These are phyloP conservation scores for Drosophila nr. medialis DNA, from an alignment of 2,888 invertebrate genomes.

Conservation along the genomic window DNA sequence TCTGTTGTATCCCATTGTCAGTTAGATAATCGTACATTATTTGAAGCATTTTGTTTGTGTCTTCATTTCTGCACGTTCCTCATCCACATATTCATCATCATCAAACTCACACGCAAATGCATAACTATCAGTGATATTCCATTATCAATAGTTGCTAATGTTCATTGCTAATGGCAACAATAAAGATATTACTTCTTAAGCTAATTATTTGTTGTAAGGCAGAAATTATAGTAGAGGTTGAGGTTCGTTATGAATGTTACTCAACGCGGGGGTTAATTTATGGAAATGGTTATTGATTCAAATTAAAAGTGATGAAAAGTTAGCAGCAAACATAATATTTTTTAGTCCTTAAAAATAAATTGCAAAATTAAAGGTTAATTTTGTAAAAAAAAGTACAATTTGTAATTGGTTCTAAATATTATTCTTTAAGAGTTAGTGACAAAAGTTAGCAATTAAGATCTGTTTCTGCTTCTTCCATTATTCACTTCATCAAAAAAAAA, in stretches of 20 bases:
- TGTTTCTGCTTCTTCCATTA: conserved; percentile 8
- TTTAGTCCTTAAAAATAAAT: too few species aligned
- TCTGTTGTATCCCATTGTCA: too few species aligned
- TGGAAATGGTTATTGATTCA: not conserved
- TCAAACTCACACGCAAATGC: conserved; percentile 1
- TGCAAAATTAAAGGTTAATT: not conserved
- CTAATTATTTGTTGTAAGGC: not conserved
- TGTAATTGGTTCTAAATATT: not conserved
- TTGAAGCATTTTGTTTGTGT: conserved; percentile 6
- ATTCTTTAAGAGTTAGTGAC: not conserved
- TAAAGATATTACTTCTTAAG: not conserved
- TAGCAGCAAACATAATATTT: not conserved
- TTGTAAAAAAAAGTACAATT: not conserved
- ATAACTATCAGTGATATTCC: not conserved
- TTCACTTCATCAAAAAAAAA: conserved; percentile 13
- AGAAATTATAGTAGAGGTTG: not conserved
- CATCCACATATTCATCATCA: conserved; percentile 18
- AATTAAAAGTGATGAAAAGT: not conserved
- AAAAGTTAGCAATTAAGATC: not conserved
- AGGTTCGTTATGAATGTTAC: not conserved
- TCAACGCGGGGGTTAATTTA: not conserved
- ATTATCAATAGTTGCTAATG: not conserved
- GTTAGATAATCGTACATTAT: too few species aligned
- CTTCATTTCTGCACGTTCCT: conserved; percentile 33
- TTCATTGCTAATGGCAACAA: not conserved